Conservation (phyloP, 1,140 invertebrate species). For the Rhopalosiphum maidis region DNA sequence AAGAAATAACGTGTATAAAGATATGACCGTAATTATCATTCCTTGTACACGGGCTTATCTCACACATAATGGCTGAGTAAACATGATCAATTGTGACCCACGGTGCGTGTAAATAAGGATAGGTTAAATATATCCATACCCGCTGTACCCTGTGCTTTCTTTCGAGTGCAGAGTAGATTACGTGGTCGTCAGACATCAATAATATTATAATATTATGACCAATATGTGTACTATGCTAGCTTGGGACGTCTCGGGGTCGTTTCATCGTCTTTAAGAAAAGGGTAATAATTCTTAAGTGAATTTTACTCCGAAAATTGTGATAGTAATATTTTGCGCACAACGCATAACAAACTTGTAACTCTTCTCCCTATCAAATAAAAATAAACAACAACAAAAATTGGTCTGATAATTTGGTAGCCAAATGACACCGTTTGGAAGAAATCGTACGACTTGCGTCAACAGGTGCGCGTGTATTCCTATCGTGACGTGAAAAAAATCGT, state of each 20-base stretch:
- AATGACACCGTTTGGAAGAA: neutral
- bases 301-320: neutral
- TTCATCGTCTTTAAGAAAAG: neutral
- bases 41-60: neutral
- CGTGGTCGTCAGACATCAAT: neutral
- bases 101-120: neutral
- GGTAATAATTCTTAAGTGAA: too few relatives aligned
- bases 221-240: too few relatives aligned
- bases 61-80: neutral
- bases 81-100: neutral
- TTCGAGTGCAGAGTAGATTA: neutral
- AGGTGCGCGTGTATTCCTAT: neutral
- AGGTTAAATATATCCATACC: too few relatives aligned
- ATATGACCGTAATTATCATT: neutral
- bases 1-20: neutral
- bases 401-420: too few relatives aligned
- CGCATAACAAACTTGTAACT: neutral
- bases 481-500: neutral
- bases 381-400: neutral
- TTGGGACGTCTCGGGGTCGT: too few relatives aligned
- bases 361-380: neutral
- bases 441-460: neutral
- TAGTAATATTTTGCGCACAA: neutral
- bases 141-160: neutral
- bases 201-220: neutral